Evolutionary conservation across 2,888 invertebrate species (phyloP).

Genomic region (Linnaemya vulpina): DNA sequence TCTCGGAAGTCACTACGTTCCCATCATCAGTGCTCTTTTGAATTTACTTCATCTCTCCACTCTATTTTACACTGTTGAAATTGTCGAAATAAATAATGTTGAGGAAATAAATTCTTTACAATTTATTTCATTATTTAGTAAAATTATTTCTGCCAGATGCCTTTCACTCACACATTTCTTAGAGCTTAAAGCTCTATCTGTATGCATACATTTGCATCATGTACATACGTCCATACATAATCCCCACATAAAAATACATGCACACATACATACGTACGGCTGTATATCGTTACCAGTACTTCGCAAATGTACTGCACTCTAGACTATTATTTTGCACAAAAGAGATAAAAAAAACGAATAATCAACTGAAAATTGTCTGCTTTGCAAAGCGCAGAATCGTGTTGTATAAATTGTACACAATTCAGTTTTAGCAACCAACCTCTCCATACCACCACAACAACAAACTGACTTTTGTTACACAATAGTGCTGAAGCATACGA

Average conservation of each 20-base stretch:
- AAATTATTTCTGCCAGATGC: too few species aligned
- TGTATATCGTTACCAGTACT: conserved; percentile 41
- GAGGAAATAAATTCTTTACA: too few species aligned
- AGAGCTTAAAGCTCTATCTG: conserved; percentile 33
- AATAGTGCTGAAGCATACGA: conserved; percentile 35
- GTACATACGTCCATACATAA: background rate
- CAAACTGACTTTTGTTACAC: conserved; percentile 14
- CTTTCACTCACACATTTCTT: conserved; percentile 17
- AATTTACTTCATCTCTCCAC: too few species aligned
- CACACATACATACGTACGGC: too few species aligned
- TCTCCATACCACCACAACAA: conserved; percentile 45
- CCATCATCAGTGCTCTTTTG: too few species aligned
- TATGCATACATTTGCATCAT: background rate
- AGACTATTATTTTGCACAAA: conserved; percentile 48
- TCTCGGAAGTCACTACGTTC: too few species aligned
- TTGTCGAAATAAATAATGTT: too few species aligned
- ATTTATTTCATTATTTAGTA: too few species aligned
- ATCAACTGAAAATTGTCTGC: conserved; percentile 46
- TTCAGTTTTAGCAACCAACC: conserved; percentile 63
- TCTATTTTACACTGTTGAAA: too few species aligned
- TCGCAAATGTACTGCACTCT: conserved; percentile 56
- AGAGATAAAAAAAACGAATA: conserved; percentile 50
- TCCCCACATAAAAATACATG: background rate
- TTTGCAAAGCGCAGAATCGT: conserved; percentile 69
- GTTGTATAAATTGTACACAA: conserved; percentile 65